Evolutionary conservation across 1,140 invertebrate genomes (phyloP), one percentile per base, ranked within the genome.

Genomic region (Thaumetopoea pityocampa): DNA sequence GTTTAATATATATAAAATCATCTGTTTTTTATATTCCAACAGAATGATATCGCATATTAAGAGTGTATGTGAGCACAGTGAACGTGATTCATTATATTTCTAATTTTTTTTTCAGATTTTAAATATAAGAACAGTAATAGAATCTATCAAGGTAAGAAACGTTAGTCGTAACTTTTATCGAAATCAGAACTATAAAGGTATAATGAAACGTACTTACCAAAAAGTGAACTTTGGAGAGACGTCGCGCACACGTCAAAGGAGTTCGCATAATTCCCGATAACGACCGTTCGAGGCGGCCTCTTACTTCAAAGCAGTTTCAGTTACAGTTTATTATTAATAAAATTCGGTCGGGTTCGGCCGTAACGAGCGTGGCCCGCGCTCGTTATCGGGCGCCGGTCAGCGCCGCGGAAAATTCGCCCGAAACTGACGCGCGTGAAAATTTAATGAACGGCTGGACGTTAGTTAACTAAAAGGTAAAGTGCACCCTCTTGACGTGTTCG

Each of bases 391-490:
- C 62, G 58, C 63, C 74, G 71, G 76, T 67, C 79, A 83, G 66
- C 72, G 70, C 77, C 74, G 80, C 77, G 77, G 77, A 83, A 83
- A 83, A 81, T 83, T 83, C 67, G 77, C 65, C 77, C 79, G 73
- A 83, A 83, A 83, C 79, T 81, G 79, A 83, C 77, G 76, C 74
- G 73, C 74, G 79, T 81, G 79, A 84, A 84, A 84, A 81, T 84
- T 84, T 81, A 84, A 81, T 81, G 77, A 84, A 81, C 77, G 74
- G 80, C 77, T 77, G 77, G 80, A 81, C 77, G 80, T 76, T 84
- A 84, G 80, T 84, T 81, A 81, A 81, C 80, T 84, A 84, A 84
- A 84, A 84, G 80, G 80, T 84, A 81, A 84, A 84, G 77, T 84
- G 77, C 80, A 84, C 80, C 77, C 80, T 84, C 80, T 84, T 81